Evolutionary conservation across 2,888 invertebrate genomes (phyloP).

Genomic region (Eulithis testata): DNA sequence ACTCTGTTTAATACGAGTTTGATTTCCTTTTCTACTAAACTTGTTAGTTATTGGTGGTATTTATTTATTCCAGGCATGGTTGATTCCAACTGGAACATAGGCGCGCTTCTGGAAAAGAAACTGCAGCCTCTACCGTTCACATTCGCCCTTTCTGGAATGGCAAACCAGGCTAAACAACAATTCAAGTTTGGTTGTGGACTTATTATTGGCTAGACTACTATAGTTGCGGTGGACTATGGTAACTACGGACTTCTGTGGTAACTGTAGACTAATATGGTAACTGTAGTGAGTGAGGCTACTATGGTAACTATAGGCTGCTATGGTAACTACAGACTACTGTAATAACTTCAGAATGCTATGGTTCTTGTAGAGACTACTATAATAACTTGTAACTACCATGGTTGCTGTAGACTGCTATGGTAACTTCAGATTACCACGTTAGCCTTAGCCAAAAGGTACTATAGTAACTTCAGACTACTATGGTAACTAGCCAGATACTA

Average conservation of each 20-base stretch:
- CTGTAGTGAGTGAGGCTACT: neutral
- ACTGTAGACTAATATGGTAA: neutral
- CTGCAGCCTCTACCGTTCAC: slow-evolving; percentile 96
- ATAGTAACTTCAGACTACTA: neutral
- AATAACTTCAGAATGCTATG: neutral
- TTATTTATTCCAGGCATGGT: slow-evolving; percentile 88
- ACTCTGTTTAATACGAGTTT: no score
- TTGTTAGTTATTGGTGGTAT: no score
- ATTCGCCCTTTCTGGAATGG: slow-evolving; percentile 95
- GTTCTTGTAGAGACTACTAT: neutral
- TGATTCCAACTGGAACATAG: slow-evolving; percentile 97
- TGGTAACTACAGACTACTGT: slow-evolving; percentile 1
- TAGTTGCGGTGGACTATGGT: neutral
- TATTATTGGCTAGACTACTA: slow-evolving; percentile 92
- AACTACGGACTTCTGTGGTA: neutral
- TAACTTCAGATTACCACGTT: neutral
- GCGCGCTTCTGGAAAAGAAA: slow-evolving; percentile 97
- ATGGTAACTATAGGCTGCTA: neutral
- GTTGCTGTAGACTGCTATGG: neutral
- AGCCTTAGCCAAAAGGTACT: neutral
- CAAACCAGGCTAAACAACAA: slow-evolving; percentile 96
- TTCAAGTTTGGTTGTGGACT: slow-evolving; percentile 97
- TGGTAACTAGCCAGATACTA: neutral
- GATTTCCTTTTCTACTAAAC: neutral
- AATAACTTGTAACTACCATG: neutral